Base-by-base conservation (phyloP, 2,113 vertebrate species). In the Pygoscelis adeliae region DNA sequence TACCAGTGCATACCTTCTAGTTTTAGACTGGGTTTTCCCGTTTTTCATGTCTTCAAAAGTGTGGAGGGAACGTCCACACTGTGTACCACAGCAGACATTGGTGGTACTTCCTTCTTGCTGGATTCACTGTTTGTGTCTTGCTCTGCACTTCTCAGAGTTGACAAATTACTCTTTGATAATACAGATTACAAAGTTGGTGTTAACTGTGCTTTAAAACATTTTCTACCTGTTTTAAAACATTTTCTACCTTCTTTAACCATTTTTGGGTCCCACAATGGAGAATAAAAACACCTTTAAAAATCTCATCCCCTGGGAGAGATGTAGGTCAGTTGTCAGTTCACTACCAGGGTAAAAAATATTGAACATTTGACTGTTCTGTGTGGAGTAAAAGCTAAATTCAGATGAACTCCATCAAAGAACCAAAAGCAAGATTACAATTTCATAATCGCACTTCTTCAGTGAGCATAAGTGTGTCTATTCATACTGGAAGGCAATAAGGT, bases 401-500 rank as follows among this genome's bases (percentile, higher is more conserved):
- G 6, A 26, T 27, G 30, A 92, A 10, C 14, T 92, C 12, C 47
- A 38, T 30, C 21, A 67, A 49, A 69, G 40, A 81, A 49, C 5
- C 7, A 71, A 84, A 92, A 61, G 2, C 7, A 74, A 5, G 36
- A 42, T 74, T 52, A 40, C 23, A 34, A 27, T 82, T 78, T 74
- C 25, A 44, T 90, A 62, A 56, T 44, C 12, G 62, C 6, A 15
- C 6, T 32, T 70, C 20, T 84, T 91, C 36, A 67, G 26, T 44
- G 40, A 3, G 0, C 6, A 47, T 15, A 47, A 6, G 16, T 87
- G 6, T 15, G 7, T 32, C 26, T 59, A 4, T 40, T 78, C 22
- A 6, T 74, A 17, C 22, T 86, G 20, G 49, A 67, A 88, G 11
- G 34, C 52, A 44, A 55, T 36, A 55, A 25, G 5, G 4, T 69